Conservation (phyloP, 64 coral and sea anemone genomes). For the Pocillopora damicornis region DNA sequence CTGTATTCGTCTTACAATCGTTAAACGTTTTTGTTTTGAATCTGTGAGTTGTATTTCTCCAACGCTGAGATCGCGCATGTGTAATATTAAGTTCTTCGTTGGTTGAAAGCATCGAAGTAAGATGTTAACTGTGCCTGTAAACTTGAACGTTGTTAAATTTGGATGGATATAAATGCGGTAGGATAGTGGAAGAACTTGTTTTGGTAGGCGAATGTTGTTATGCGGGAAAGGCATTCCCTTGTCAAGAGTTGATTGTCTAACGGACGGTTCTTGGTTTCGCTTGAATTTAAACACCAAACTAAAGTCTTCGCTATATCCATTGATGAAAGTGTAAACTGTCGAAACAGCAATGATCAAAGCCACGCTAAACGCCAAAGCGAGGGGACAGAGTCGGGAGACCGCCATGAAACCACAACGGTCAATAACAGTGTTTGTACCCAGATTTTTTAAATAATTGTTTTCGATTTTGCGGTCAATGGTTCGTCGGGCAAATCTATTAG, state of each 20-base stretch:
- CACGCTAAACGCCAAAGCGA: slow-evolving; percentile 16
- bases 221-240: background rate
- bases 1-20: slow-evolving; percentile 15
- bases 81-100: slow-evolving; percentile 44
- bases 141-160: slow-evolving; percentile 33
- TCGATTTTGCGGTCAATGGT: background rate
- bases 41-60: background rate
- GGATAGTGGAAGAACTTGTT: slow-evolving; percentile 29
- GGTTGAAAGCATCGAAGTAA: slow-evolving; percentile 2
- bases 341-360: slow-evolving; percentile 18
- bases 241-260: background rate
- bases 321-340: slow-evolving; percentile 11
- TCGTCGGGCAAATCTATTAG: no score
- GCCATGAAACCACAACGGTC: background rate
- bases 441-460: background rate
- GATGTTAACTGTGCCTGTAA: slow-evolving; percentile 44
- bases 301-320: background rate
- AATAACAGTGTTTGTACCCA: background rate
- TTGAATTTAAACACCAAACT: slow-evolving; percentile 9
- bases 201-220: slow-evolving; percentile 51
- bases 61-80: slow-evolving; percentile 20
- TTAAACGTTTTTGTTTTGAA: slow-evolving; percentile 9
- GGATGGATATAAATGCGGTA: slow-evolving; percentile 50
- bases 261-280: background rate
- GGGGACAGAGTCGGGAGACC: slow-evolving; percentile 3